Base-by-base conservation (phyloP, 2,888 invertebrate genomes). In the Seira musarum region DNA sequence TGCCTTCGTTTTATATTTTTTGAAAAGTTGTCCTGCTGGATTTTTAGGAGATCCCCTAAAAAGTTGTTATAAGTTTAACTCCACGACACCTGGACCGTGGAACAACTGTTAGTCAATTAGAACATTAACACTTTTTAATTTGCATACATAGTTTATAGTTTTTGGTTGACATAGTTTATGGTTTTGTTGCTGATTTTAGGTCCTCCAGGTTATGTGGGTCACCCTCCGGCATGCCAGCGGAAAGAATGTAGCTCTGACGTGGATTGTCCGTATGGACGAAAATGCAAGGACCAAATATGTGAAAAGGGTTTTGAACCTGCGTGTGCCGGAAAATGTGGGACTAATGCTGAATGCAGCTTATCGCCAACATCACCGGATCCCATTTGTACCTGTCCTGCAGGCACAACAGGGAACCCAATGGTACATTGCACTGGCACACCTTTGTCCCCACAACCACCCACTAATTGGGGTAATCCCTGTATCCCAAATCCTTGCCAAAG, bases 191-290 rank as follows among this genome's bases (percentile, higher is more conserved):
- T n/a, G n/a, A n/a, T n/a, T n/a, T n/a, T 24, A 82, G 82, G 82
- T 66, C 82, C 82, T 13, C 72, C 79, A 5, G 82, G 82, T 22
- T 77, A 76, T 35, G 75, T 82, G 19, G 82, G 82, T 1, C 53
- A 67, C 21, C 80, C 82, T 30, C 82, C 82, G 17, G 64, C 72
- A n/a, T 82, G 82, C 49, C 30, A 53, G 8, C 68, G 60, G 1
- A 79, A 49, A 53, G 82, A 82, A 61, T 82, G 82, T 57, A 8
- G n/a, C 0, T n/a, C 53, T 1, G 60, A 80, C 57, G 1, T 53
- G 24, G 82, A 82, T 53, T 82, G 82, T 40, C 80, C 65, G 2
- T 74, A 35, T 46, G 74, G 80, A 8, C 73, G 61, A n/a, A 80
- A 80, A n/a, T 80, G 80, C 30, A 21, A 64, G 19, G 35, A 74